Conservation (phyloP, 2,113 vertebrate species). For the Bucco capensis region DNA sequence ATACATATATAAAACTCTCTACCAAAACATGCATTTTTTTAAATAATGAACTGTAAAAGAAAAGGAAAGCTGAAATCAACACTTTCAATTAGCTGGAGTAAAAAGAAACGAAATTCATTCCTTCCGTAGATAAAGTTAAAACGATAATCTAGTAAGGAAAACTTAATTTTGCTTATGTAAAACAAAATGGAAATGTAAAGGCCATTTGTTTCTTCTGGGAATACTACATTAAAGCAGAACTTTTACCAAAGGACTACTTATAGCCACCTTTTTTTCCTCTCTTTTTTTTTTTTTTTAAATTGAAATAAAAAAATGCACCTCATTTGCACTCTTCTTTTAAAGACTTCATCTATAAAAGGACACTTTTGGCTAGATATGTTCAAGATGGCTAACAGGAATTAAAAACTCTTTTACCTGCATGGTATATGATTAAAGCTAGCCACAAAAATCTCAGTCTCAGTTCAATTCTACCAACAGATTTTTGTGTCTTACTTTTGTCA, state of each 20-base stretch:
- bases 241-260: background rate
- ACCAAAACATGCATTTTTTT: slow-evolving; percentile 15
- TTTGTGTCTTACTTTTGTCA: background rate
- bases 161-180: background rate
- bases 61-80: slow-evolving; percentile 12
- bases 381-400: background rate
- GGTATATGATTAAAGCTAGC: background rate
- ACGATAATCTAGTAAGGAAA: background rate
- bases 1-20: background rate
- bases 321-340: background rate
- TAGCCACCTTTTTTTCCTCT: background rate
- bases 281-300: background rate
- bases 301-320: background rate
- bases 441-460: background rate
- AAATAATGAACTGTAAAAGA: slow-evolving; percentile 29
- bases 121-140: background rate
- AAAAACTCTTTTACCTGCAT: background rate
- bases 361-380: background rate
- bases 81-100: background rate
- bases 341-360: background rate
- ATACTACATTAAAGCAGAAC: background rate
- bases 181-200: background rate
- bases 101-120: background rate
- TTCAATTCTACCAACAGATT: background rate
- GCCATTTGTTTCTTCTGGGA: background rate